These are phyloP conservation scores for Trichomycterus rosablanca DNA, from an alignment of 2,113 vertebrate genomes.

Conservation along the genomic window DNA sequence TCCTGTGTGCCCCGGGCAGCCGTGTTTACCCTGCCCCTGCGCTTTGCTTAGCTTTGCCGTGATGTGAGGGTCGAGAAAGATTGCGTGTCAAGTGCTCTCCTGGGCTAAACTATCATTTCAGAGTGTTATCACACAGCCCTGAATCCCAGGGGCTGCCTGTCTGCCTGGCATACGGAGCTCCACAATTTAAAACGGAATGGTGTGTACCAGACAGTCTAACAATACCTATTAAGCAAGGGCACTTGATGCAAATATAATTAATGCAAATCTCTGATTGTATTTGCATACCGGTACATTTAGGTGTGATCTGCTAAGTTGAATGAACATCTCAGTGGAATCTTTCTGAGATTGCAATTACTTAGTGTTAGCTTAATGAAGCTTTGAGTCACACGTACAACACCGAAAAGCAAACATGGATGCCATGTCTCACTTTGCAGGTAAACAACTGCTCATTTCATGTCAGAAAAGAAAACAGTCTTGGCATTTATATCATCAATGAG, in stretches of 20 bases:
- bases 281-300: neutral
- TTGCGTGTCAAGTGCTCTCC: conserved; percentile 76
- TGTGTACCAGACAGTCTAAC: conserved; percentile 15
- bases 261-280: neutral
- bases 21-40: conserved; percentile 70
- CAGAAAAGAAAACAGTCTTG: too few relatives aligned
- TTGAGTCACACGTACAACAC: neutral
- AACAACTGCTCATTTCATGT: neutral
- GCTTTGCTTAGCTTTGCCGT: conserved; percentile 62
- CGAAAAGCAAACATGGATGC: conserved; percentile 12
- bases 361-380: neutral
- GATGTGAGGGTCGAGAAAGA: conserved; percentile 64
- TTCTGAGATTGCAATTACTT: neutral
- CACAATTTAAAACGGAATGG: conserved; percentile 59
- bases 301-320: neutral
- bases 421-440: neutral
- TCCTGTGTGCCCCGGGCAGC: conserved; percentile 55
- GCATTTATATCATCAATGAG: too few relatives aligned
- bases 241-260: conserved; percentile 14
- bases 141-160: conserved; percentile 62
- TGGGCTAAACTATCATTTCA: conserved; percentile 75
- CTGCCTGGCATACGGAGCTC: conserved; percentile 55
- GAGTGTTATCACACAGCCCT: conserved; percentile 72
- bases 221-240: conserved; percentile 9
- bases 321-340: neutral